Evolutionary conservation across 1,140 invertebrate genomes (phyloP).

Genomic region (Dryas iulia): DNA sequence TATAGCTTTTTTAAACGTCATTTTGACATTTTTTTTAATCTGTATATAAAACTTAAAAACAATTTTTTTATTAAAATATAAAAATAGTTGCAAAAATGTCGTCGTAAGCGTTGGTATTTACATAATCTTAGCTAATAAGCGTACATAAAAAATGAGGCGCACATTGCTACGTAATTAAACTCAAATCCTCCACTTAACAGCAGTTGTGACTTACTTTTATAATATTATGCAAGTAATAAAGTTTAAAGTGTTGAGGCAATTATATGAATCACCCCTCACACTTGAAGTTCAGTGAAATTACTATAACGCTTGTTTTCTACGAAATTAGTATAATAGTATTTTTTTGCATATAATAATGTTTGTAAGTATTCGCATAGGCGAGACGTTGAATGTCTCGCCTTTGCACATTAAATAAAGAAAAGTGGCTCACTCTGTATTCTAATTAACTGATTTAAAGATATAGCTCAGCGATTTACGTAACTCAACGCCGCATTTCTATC

Average conservation of each 20-base stretch:
- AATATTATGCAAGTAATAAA: slow-evolving; percentile 15
- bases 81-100: slow-evolving; percentile 5
- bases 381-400: too few relatives aligned
- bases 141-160: neutral
- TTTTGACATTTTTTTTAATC: neutral
- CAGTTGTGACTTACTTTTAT: slow-evolving; percentile 15
- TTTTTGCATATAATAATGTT: too few relatives aligned
- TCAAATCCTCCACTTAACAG: neutral
- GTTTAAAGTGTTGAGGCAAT: slow-evolving; percentile 23
- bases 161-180: slow-evolving; percentile 26
- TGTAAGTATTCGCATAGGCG: too few relatives aligned
- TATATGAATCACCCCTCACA: slow-evolving; percentile 32
- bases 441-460: too few relatives aligned
- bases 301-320: neutral
- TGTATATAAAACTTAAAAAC: neutral
- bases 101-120: neutral
- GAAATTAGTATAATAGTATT: neutral
- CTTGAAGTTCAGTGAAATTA: neutral
- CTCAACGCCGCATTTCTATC: too few relatives aligned
- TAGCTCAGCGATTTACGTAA: too few relatives aligned
- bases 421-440: neutral
- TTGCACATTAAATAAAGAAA: neutral
- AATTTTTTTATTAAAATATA: slow-evolving; percentile 9
- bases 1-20: too few relatives aligned
- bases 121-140: neutral